phyloP scores from a whole-genome alignment of 2,797 vertebrate species.

The Acropternis orthonyx region DNA sequence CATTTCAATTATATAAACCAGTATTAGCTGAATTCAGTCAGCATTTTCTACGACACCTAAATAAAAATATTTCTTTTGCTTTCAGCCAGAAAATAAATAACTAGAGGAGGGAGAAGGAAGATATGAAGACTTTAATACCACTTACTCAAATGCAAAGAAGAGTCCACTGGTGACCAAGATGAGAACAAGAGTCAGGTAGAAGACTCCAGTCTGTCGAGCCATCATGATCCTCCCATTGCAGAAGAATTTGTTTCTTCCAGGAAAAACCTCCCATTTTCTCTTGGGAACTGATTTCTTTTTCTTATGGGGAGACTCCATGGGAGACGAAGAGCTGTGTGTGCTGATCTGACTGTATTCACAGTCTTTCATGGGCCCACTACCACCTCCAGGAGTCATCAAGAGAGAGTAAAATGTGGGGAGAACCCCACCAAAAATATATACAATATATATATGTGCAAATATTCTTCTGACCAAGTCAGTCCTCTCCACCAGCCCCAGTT shows the following conservation, averaged over 20 bases:
- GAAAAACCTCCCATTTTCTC: slow-evolving; percentile 96
- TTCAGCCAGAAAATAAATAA: not conserved
- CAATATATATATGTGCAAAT: slow-evolving; percentile 4
- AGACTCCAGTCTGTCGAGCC: slow-evolving; percentile 96
- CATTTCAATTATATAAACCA: not conserved
- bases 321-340: slow-evolving; percentile 91
- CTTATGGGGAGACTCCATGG: slow-evolving; percentile 96
- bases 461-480: not conserved
- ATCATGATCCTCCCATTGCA: slow-evolving; percentile 98
- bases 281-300: slow-evolving; percentile 83
- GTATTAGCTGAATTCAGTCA: not conserved
- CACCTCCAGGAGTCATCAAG: slow-evolving; percentile 91
- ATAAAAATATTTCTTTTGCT: not conserved
- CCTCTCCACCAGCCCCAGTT: slow-evolving; percentile 19
- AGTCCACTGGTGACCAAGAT: slow-evolving; percentile 96
- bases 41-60: not conserved
- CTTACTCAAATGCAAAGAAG: slow-evolving; percentile 99
- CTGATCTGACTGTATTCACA: slow-evolving; percentile 97
- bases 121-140: slow-evolving; percentile 41
- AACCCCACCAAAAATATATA: slow-evolving; percentile 59
- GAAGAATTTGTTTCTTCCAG: slow-evolving; percentile 95
- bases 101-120: not conserved
- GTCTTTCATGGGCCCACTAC: slow-evolving; percentile 92
- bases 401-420: slow-evolving; percentile 59
- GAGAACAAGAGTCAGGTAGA: slow-evolving; percentile 95